These are phyloP conservation scores for Cottus gobio DNA, from an alignment of 2,113 vertebrate genomes.

Conservation along the genomic window DNA sequence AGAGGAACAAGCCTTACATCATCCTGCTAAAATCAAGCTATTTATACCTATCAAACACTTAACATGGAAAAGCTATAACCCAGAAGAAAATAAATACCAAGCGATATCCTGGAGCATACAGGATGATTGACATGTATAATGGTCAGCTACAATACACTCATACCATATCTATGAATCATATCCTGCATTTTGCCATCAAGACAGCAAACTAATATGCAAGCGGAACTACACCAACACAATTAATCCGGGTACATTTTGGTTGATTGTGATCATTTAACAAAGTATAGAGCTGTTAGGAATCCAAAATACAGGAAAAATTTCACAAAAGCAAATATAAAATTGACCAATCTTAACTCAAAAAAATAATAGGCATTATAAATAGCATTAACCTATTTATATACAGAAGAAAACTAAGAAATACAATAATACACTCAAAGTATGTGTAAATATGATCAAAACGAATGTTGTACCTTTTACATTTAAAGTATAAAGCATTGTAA, in stretches of 20 bases:
- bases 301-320: neutral
- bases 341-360: neutral
- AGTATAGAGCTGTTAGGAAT: neutral
- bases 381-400: neutral
- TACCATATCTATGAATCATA: neutral
- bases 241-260: neutral
- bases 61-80: constrained; percentile 27
- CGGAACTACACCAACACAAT: neutral
- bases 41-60: constrained; percentile 54
- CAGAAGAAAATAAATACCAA: constrained; percentile 13
- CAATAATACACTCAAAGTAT: neutral
- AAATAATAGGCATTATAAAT: neutral
- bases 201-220: neutral
- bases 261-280: neutral
- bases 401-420: neutral
- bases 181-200: neutral
- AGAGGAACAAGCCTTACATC: constrained; percentile 37
- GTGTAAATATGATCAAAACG: neutral
- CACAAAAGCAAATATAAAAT: neutral
- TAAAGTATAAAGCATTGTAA: neutral
- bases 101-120: neutral
- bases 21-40: constrained; percentile 44
- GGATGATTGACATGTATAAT: neutral
- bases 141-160: neutral
- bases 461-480: neutral